Base-by-base conservation (phyloP, 35 echinoderm and acorn worm genomes). In the Lytechinus pictus region DNA sequence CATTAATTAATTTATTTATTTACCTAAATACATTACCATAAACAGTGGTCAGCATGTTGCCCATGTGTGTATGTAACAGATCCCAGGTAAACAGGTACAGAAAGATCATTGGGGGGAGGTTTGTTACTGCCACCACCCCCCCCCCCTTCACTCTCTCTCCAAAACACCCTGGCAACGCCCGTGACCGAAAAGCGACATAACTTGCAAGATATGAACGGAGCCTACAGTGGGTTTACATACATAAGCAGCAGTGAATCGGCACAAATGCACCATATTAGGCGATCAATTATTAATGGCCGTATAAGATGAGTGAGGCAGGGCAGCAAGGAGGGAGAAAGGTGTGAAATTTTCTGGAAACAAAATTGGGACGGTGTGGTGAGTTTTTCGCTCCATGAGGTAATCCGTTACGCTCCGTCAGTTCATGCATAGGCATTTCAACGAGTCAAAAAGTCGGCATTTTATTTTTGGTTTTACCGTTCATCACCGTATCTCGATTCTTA, bases 171-270 rank as follows among this genome's bases (percentile, higher is more conserved):
- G 61, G 5, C 61, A 1, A 71, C 16, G 16, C 10, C 16, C 57
- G 10, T 60, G 12, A 5, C 12, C 12, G 24, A 71, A 21, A 21
- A 71, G 19, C 61, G 24, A 71, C 14, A 21, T 71, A 16, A 71
- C 24, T 21, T 21, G 14, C 16, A 16, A 71, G 61, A 71, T 71
- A 21, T 24, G 10, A 71, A 71, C 61, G 21, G 4, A 8, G 66
- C 12, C 19, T 5, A 24, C 19, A 16, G 5, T 58, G 56, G 56
- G 56, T 58, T 11, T 58, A 2, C 14, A 79, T 79, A 24, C 66
- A 90, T 90, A 90, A 90, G 88, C 88, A 33, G 10, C 88, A 90
- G 88, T 90, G 29, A 90, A 52, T 90, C 88, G 88, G 88, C 28
- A 52, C 88, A 90, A 90, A 90, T 90, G 27, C 88, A 54, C 10